Conservation (phyloP, 2,888 invertebrate genomes). For the Aethes cnicana region DNA sequence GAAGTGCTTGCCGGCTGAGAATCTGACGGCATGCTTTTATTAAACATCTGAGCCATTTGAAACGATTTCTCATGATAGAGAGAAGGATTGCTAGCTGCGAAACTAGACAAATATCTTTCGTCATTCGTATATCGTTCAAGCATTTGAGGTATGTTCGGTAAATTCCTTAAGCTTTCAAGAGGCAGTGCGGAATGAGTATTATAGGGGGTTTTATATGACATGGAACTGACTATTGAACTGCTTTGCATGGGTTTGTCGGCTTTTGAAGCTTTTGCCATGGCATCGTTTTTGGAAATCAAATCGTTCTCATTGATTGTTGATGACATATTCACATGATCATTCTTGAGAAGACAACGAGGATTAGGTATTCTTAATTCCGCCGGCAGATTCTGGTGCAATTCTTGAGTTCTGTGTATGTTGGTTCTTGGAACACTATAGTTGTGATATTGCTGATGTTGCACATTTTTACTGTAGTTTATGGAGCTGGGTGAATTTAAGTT, state of each 20-base stretch:
- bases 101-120: constrained; percentile 78
- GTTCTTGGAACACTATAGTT: constrained; percentile 59
- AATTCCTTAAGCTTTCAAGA: constrained; percentile 78
- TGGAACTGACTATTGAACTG: constrained; percentile 63
- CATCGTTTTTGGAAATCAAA: constrained; percentile 54
- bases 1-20: constrained; percentile 58
- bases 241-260: constrained; percentile 64
- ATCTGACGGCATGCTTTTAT: constrained; percentile 70
- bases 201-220: constrained; percentile 69
- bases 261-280: constrained; percentile 60
- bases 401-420: constrained; percentile 57
- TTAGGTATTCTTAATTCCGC: constrained; percentile 72
- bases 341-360: constrained; percentile 61
- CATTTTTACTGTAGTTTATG: constrained; percentile 65
- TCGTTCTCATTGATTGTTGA: constrained; percentile 52
- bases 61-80: constrained; percentile 83
- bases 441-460: constrained; percentile 65
- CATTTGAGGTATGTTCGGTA: constrained; percentile 83
- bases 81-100: constrained; percentile 66
- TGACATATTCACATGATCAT: constrained; percentile 53
- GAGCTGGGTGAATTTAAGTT: constrained; percentile 49
- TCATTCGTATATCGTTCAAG: constrained; percentile 82
- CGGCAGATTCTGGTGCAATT: constrained; percentile 60
- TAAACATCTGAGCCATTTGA: constrained; percentile 84
- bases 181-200: constrained; percentile 65